phyloP scores from a whole-genome alignment of 2,797 vertebrate species.

The Crocodylus rhombifer region DNA sequence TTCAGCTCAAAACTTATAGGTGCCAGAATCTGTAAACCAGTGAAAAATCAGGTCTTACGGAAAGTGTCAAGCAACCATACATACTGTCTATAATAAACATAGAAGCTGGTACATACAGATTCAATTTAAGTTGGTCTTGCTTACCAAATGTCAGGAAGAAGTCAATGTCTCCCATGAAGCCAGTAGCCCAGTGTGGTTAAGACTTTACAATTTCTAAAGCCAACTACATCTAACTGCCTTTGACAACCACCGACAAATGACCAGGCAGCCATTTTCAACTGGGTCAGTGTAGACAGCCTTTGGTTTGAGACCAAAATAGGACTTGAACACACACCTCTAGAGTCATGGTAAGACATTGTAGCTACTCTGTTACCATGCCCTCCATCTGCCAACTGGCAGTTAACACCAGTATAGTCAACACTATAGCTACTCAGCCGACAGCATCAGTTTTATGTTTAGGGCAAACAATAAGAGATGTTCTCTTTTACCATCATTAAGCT shows the following conservation, averaged over 20 bases:
- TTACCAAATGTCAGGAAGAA: fast-evolving
- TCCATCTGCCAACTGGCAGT: too few species aligned
- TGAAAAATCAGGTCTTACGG: background rate
- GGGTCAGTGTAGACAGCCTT: too few species aligned
- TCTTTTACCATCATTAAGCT: background rate
- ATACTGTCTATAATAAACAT: background rate
- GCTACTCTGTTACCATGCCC: too few species aligned
- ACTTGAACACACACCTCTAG: too few species aligned
- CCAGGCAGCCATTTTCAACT: too few species aligned
- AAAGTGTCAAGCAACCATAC: background rate
- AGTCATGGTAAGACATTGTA: too few species aligned
- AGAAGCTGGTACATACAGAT: fast-evolving
- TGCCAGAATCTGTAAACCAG: background rate
- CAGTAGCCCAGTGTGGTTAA: too few species aligned
- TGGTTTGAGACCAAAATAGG: background rate
- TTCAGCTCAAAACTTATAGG: background rate
- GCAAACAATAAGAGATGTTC: background rate
- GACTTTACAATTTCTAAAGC: too few species aligned
- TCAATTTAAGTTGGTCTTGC: background rate
- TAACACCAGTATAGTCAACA: background rate
- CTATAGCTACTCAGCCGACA: background rate
- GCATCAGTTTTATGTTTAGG: background rate
- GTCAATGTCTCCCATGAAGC: too few species aligned
- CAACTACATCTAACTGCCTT: too few species aligned
- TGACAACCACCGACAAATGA: too few species aligned